phyloP scores from a whole-genome alignment of 2,797 vertebrate genomes.

The Toxotes lorentzi region DNA sequence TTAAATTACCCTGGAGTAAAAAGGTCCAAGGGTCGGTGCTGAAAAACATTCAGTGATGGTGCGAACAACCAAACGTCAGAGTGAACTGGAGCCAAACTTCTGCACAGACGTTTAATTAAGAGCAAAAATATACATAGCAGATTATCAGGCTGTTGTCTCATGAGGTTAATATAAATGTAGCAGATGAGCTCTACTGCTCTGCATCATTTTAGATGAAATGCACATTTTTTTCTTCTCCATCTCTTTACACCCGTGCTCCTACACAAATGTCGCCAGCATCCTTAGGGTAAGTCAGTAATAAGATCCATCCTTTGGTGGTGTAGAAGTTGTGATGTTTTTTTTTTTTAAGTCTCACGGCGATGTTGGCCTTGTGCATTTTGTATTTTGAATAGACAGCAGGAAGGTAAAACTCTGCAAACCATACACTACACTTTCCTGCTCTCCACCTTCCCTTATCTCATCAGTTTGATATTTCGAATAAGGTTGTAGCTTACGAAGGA shows the following conservation, averaged over 20 bases:
- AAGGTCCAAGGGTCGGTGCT: not conserved
- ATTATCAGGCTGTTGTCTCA: not conserved
- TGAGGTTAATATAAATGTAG: not conserved
- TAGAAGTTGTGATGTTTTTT: no score
- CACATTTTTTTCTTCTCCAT: no score
- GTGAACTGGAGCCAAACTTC: not conserved
- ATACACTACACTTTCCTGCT: no score
- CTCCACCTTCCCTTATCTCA: no score
- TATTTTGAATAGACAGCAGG: no score
- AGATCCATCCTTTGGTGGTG: not conserved
- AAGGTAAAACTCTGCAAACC: no score
- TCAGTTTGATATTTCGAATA: no score
- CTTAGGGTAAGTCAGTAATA: not conserved
- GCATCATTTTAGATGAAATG: not conserved
- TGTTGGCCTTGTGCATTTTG: no score
- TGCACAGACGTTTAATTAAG: constrained; percentile 11
- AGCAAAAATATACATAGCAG: not conserved
- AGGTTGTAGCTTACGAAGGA: no score
- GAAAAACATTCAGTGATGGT: constrained; percentile 7
- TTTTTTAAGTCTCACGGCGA: no score
- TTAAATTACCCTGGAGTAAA: not conserved
- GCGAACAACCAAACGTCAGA: not conserved
- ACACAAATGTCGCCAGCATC: not conserved
- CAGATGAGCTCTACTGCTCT: not conserved
- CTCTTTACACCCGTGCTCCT: not conserved